Percentiles rank a stretch among this genome's conserved stretches.
Evolutionary conservation across 2,113 vertebrate species (phyloP).

Genomic region (Penelope pileata): DNA sequence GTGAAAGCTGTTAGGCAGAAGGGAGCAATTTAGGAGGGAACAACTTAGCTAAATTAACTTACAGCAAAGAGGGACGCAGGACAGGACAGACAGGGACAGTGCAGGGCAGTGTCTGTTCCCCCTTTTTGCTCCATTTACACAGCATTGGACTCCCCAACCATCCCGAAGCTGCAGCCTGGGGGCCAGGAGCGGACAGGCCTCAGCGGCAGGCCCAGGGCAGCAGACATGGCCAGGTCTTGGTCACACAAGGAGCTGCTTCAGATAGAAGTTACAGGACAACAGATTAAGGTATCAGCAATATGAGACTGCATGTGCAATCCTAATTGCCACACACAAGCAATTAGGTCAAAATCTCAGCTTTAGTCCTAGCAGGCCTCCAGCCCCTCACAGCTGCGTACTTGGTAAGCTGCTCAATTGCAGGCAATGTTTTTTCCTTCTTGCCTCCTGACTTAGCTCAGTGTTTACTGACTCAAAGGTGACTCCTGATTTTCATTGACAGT

Average conservation of each 20-base stretch:
- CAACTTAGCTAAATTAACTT: constrained; percentile 25
- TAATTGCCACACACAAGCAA: neutral
- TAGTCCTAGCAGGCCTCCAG: neutral
- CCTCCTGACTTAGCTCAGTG: neutral
- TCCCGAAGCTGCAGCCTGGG: neutral
- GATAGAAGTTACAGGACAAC: neutral
- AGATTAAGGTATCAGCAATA: neutral
- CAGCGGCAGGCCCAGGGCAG: rapidly evolving
- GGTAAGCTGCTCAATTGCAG: neutral
- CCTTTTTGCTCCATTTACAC: neutral
- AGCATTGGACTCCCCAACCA: neutral
- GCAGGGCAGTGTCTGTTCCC: neutral
- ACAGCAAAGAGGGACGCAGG: neutral
- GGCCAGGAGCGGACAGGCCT: neutral
- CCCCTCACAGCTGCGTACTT: neutral
- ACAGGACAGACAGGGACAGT: neutral
- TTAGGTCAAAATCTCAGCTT: neutral
- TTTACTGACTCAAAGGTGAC: neutral
- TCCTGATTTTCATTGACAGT: neutral
- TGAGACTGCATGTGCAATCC: neutral
- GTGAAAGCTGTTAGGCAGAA: constrained; percentile 44
- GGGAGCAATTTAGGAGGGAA: constrained; percentile 20
- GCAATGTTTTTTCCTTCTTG: neutral
- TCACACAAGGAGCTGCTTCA: neutral
- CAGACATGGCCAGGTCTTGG: rapidly evolving